Percentiles rank a stretch among this genome's conserved stretches.
Evolutionary conservation across 2,888 invertebrate genomes (phyloP).

Genomic region (Lysandra bellargus): DNA sequence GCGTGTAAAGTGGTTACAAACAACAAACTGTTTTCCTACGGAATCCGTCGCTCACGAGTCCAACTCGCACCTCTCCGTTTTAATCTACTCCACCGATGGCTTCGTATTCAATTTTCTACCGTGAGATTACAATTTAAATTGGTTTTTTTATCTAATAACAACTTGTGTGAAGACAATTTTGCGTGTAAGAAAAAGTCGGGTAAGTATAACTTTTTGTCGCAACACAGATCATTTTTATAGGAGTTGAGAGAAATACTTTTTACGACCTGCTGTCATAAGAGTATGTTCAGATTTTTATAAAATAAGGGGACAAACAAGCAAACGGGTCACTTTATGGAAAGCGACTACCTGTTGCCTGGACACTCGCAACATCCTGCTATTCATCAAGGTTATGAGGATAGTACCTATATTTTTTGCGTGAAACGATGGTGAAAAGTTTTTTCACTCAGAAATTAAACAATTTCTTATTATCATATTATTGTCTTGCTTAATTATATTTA

Average conservation of each 20-base stretch:
- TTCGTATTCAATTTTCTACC: constrained; percentile 21
- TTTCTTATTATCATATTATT: too few species aligned
- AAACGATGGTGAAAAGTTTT: too few species aligned
- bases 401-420: too few species aligned
- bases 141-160: constrained; percentile 22
- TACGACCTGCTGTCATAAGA: not conserved
- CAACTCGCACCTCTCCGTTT: not conserved
- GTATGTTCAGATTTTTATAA: not conserved
- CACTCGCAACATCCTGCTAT: too few species aligned
- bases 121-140: constrained; percentile 14
- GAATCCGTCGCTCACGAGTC: not conserved
- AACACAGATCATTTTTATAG: not conserved
- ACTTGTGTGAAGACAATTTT: constrained; percentile 11
- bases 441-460: too few species aligned
- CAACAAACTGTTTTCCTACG: not conserved
- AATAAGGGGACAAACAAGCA: too few species aligned
- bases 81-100: constrained; percentile 12
- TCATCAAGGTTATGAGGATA: too few species aligned
- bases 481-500: too few species aligned
- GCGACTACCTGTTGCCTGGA: too few species aligned
- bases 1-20: too few species aligned
- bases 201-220: not conserved
- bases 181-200: not conserved
- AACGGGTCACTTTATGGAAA: too few species aligned
- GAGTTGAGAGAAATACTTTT: not conserved